phyloP scores from a whole-genome alignment of 2,797 vertebrate species.

The Enoplosus armatus region DNA sequence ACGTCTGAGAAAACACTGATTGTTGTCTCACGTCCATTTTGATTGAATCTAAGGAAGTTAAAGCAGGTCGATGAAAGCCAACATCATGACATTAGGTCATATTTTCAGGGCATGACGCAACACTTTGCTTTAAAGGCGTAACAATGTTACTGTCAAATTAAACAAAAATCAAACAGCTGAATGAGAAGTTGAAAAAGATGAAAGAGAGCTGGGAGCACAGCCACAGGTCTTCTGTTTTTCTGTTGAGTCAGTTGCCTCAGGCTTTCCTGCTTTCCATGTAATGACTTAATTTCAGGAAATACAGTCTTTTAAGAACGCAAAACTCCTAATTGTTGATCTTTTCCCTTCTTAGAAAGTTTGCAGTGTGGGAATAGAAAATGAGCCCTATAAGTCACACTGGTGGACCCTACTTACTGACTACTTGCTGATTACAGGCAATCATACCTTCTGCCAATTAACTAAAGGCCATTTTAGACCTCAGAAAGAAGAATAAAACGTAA shows the following conservation, averaged over 20 bases:
- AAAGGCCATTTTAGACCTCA: slow-evolving; percentile 13
- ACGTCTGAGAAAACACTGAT: slow-evolving; percentile 63
- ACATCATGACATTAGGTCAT: slow-evolving; percentile 6
- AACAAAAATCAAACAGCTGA: slow-evolving; percentile 29
- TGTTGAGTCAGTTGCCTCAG: slow-evolving; percentile 56
- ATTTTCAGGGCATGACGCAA: slow-evolving; percentile 48
- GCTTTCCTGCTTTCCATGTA: slow-evolving; percentile 73
- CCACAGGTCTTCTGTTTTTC: slow-evolving; percentile 50
- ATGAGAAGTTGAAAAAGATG: background rate
- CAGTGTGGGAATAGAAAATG: slow-evolving; percentile 62
- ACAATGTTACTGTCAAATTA: slow-evolving; percentile 57
- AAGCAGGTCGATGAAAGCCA: slow-evolving; percentile 43
- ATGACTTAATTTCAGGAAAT: slow-evolving; percentile 80
- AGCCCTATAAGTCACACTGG: slow-evolving; percentile 38
- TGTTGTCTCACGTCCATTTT: slow-evolving; percentile 48
- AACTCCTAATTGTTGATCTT: slow-evolving; percentile 53
- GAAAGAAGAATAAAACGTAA: slow-evolving; percentile 32
- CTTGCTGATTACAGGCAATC: slow-evolving; percentile 15
- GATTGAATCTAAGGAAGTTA: slow-evolving; percentile 64
- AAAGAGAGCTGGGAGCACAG: slow-evolving; percentile 39
- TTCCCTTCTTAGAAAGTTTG: slow-evolving; percentile 46
- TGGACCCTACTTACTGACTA: slow-evolving; percentile 8
- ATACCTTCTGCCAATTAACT: slow-evolving; percentile 50
- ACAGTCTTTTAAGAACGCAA: slow-evolving; percentile 59
- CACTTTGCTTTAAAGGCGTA: slow-evolving; percentile 9